Percentiles rank a stretch among this genome's conserved stretches.
Conservation (phyloP, 2,797 vertebrate species). For the Mus minutoides region DNA sequence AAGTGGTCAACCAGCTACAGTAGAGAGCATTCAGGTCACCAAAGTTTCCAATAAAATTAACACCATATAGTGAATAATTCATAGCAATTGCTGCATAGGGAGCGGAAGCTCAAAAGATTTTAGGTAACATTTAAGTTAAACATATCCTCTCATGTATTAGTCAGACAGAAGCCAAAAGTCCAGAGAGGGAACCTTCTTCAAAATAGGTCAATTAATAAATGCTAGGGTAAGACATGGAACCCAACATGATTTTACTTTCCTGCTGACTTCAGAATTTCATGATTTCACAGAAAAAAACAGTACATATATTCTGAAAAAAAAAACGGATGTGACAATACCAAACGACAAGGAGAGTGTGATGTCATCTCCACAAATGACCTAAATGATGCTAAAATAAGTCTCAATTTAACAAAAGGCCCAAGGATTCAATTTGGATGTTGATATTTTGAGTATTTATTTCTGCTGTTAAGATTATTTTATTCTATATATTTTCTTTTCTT, state of each 20-base stretch:
- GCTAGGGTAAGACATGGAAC: background rate
- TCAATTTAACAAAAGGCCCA: background rate
- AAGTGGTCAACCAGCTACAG: background rate
- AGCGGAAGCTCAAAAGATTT: background rate
- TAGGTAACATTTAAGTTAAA: slow-evolving; percentile 35
- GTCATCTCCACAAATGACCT: slow-evolving; percentile 6
- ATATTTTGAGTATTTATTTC: background rate
- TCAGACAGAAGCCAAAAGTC: background rate
- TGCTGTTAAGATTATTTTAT: background rate
- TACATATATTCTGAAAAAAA: background rate
- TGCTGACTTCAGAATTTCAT: slow-evolving; percentile 31
- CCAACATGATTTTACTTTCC: slow-evolving; percentile 12
- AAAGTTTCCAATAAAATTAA: slow-evolving; percentile 26
- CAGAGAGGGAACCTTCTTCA: background rate
- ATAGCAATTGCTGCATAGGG: background rate
- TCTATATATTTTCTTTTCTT: background rate
- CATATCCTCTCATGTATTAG: background rate
- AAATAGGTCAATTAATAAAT: slow-evolving; percentile 5
- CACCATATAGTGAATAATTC: background rate
- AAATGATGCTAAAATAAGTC: background rate
- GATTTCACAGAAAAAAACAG: background rate
- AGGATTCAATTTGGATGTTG: background rate
- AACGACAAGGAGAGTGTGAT: background rate
- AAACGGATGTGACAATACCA: background rate
- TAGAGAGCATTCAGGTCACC: background rate